These are phyloP conservation scores for Phasianus colchicus DNA, from an alignment of 2,113 vertebrate genomes.

Conservation along the genomic window DNA sequence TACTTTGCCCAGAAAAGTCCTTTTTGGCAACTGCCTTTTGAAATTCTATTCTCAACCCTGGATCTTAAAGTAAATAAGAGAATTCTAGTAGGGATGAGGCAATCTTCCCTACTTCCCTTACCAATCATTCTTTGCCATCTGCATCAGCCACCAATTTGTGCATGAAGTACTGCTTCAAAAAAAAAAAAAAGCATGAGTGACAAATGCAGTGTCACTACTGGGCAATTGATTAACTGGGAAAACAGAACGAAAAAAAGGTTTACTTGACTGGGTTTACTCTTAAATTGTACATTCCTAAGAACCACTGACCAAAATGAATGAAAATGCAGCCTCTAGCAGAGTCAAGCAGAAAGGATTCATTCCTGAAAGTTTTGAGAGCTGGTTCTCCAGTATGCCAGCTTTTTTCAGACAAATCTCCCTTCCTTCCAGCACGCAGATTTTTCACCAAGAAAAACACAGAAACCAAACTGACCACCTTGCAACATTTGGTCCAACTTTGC, in stretches of 20 bases:
- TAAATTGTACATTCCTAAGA: background rate
- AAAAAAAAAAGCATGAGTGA: background rate
- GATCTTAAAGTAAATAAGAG: background rate
- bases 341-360: background rate
- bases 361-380: background rate
- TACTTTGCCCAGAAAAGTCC: constrained; percentile 20
- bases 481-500: background rate
- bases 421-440: background rate
- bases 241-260: background rate
- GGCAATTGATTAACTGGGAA: background rate
- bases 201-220: background rate
- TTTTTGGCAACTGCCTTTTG: constrained; percentile 15
- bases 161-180: background rate
- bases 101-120: background rate
- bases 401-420: background rate
- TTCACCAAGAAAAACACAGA: background rate
- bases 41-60: constrained; percentile 7
- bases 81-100: background rate
- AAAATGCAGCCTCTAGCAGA: background rate
- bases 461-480: background rate
- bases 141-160: background rate
- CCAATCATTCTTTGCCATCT: background rate
- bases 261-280: background rate
- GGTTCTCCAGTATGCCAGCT: background rate
- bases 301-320: background rate